Base-by-base conservation (phyloP, 2,888 invertebrate genomes). In the Dasypolia templi region DNA sequence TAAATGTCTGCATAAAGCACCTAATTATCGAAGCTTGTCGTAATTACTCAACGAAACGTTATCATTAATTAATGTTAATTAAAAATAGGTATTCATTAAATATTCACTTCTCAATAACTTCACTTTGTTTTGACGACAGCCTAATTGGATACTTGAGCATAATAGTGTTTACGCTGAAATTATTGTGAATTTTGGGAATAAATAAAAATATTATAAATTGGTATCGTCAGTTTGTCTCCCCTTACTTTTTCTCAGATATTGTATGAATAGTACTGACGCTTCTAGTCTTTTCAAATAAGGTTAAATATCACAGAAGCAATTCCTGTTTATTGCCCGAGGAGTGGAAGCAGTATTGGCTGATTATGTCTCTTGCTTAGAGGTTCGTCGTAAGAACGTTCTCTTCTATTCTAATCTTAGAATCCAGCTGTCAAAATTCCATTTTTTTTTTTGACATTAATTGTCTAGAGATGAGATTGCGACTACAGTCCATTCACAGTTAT, bases 141-240 rank as follows among this genome's bases (percentile, higher is more conserved):
- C 67, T 84, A 85, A 83, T 85, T 85, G 75, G 75, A 63, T 77
- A 76, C 66, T 77, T 74, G 22, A 70, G 77, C 67, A 65, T 74
- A 69, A 70, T 71, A 71, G 70, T 79, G 59, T 61, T 66, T 78
- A 63, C 32, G 35, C 64, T 64, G 11, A 58, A 59, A 61, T 69
- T 42, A 56, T 72, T 63, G 1, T 44, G 29, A 49, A 53, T 61
- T 55, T 75, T n/a, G 6, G 35, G 0, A 51, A 59, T 39, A 19
- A 44, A 35, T 61, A 59, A 59, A 46, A 44, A 67, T 55, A 44
- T 62, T 42, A 6, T 12, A 26, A 62, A 42, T 26, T 19, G 42
- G 11, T 12, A 17, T 17, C 2, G 17, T 39, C 9, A n/a, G n/a
- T 39, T 39, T 3, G 1, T 11, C 39, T n/a, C 2, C n/a, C 12